Percentiles rank a stretch among this genome's conserved stretches.
phyloP scores from a whole-genome alignment of 2,113 vertebrate species.

The Malurus elegans region DNA sequence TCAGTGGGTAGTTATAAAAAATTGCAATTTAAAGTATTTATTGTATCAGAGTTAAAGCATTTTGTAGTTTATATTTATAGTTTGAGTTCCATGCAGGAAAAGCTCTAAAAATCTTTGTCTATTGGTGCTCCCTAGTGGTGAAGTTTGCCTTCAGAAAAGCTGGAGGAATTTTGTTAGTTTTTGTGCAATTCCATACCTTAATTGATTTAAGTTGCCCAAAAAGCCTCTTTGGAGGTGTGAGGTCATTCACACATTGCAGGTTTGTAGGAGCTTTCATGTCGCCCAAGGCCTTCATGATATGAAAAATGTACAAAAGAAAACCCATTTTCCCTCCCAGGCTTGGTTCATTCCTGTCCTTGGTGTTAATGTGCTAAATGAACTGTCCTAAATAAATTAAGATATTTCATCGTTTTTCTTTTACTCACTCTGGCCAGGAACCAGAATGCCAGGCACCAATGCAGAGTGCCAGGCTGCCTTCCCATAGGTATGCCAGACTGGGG shows the following conservation, averaged over 20 bases:
- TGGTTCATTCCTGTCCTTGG: background rate
- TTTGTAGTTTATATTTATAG: background rate
- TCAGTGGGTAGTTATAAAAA: background rate
- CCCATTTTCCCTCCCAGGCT: background rate
- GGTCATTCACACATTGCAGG: background rate
- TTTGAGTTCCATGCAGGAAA: background rate
- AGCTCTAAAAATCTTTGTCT: background rate
- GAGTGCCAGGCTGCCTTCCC: background rate
- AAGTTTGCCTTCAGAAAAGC: background rate
- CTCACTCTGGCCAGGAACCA: background rate
- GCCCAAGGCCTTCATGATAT: background rate
- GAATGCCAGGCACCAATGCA: background rate
- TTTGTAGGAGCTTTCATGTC: background rate
- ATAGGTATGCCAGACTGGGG: background rate
- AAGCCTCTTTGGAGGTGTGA: background rate
- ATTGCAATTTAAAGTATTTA: background rate
- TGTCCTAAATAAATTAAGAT: background rate
- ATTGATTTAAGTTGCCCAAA: background rate
- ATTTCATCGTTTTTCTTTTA: background rate
- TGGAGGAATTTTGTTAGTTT: background rate
- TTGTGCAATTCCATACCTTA: background rate
- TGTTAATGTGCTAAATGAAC: background rate
- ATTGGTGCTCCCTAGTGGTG: constrained; percentile 61
- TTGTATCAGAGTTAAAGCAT: background rate
- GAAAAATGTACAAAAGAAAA: background rate